Base-by-base conservation (phyloP, 2,113 vertebrate genomes). In the Poicephalus meyeri region DNA sequence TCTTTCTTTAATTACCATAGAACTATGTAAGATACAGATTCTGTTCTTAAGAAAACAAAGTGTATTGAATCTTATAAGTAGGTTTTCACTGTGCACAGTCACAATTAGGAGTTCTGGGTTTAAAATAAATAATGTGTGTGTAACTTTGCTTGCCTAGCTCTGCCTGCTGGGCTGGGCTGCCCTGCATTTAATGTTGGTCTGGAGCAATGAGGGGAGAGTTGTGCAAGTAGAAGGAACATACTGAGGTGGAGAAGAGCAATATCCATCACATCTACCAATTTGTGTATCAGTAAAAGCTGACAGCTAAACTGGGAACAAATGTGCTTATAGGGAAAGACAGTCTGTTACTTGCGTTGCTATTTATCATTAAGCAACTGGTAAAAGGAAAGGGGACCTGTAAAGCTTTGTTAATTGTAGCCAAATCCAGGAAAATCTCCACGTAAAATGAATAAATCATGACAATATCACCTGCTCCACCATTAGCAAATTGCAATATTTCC, bases 371-470 rank as follows among this genome's bases (percentile, higher is more conserved):
- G 61, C 65, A 85, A 84, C 66, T 60, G 19, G 69, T 78, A 78
- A 85, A 89, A 88, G 31, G 73, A 81, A 65, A 37, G 6, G 41
- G 56, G 41, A n/a, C 31, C 56, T 94, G 61, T 93, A 88, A 94
- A 94, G 65, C 82, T 93, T 86, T 94, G 93, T 80, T 92, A 95
- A 87, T 93, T 89, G 65, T 53, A 92, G 69, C 6, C 49, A 93
- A 92, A 94, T 93, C 88, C 86, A 93, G 56, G 73, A 89, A 94
- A 91, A 94, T 95, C 73, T 91, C 80, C 24, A 50, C 28, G 35
- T 86, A 46, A 94, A 90, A 79, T 65, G n/a, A 84, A 68, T 76
- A 94, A 91, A 76, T 86, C 3, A 0, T 52, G 21, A 47, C 86
- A 83, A 56, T 18, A 63, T 80, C 52, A 56, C 33, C 17, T 70